A percentile compares a stretch with the other conserved stretches of the same genome.
These are phyloP conservation scores for Erebia aethiops DNA, from an alignment of 2,888 invertebrate species.

Conservation along the genomic window DNA sequence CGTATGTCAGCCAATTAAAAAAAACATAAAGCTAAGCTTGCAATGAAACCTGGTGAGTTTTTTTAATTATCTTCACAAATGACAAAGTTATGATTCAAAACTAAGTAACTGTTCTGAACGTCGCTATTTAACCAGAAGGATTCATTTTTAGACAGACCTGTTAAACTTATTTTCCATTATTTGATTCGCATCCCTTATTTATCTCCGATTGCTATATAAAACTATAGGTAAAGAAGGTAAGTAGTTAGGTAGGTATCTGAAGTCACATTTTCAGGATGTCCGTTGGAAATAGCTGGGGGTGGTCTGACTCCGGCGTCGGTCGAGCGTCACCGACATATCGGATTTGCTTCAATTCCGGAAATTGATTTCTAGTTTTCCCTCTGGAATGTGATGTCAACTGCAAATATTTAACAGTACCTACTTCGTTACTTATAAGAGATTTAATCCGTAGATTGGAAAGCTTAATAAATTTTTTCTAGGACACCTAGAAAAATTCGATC, in stretches of 20 bases:
- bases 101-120: too few species aligned
- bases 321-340: constrained; percentile 20
- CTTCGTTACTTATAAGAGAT: neutral
- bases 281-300: constrained; percentile 20
- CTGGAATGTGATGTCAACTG: constrained; percentile 14
- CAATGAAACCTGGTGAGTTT: too few species aligned
- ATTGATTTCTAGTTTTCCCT: constrained; percentile 19
- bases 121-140: too few species aligned
- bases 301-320: constrained; percentile 13
- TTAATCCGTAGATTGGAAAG: too few species aligned
- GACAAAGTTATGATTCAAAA: too few species aligned
- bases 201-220: neutral
- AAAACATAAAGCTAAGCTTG: too few species aligned
- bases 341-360: constrained; percentile 22
- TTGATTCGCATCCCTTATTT: neutral
- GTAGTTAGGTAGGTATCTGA: neutral
- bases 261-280: constrained; percentile 20
- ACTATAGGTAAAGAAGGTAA: neutral
- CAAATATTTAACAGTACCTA: constrained; percentile 3
- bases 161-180: neutral
- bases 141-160: too few species aligned
- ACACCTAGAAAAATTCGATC: too few species aligned
- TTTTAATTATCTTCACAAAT: too few species aligned
- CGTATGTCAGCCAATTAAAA: too few species aligned
- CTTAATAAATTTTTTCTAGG: too few species aligned